Evolutionary conservation across 2,113 vertebrate species (phyloP), one percentile per base, ranked within the genome.

Genomic region (Propithecus coquereli): DNA sequence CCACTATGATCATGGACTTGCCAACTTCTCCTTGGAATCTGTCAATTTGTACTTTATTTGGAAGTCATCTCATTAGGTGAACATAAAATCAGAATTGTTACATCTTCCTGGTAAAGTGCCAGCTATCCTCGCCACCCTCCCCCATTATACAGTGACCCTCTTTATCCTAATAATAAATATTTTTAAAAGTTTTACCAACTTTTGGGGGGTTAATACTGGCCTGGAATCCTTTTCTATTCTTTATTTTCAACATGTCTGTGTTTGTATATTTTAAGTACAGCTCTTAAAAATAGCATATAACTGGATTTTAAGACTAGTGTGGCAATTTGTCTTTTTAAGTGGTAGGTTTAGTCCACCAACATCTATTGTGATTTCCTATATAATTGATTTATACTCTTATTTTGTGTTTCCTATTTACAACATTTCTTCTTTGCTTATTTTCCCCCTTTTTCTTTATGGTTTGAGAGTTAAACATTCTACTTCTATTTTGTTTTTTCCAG

Each of bases 271-370:
- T 94, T 94, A 95, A 94, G 59, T 88, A 50, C 37, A 85, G 20
- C 82, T 91, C 90, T 94, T 91, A 94, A 94, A 95, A 93, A 95
- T 43, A 94, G 87, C 79, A 74, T 47, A 83, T 12, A 89, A 47
- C 43, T 89, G 66, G 40, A 93, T 96, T 90, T 94, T 93, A 92
- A 96, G 50, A 81, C 52, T 22, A 93, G 87, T 68, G 16, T 86
- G 40, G 63, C 73, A 61, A 89, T 91, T 86, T 95, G 43, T 91
- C 71, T 90, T 92, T 86, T 68, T 80, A 96, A 80, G 70, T 84
- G 47, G 82, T 50, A 90, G 23, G 50, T 57, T 87, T 81, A 93
- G 34, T 65, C 84, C 45, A 94, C 89, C 43, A 87, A 30, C n/a
- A 76, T 54, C 40, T 73, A 70, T 0, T 73, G 54, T 83, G 77